Percentiles rank a stretch among this genome's conserved stretches.
phyloP scores from a whole-genome alignment of 2,888 invertebrate genomes.

The Zonitis immaculata region DNA sequence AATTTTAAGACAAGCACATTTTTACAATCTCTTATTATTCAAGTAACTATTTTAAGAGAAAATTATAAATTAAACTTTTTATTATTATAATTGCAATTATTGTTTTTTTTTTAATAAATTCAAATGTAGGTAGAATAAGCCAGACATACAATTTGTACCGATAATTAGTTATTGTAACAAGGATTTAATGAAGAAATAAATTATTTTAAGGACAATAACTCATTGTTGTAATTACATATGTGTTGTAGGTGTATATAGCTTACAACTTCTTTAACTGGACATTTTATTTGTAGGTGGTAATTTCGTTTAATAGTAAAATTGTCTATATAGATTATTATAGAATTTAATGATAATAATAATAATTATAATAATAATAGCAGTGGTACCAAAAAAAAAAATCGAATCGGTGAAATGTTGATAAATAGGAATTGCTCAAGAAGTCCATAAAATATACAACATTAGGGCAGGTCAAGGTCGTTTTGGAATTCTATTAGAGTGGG shows the following conservation, averaged over 20 bases:
- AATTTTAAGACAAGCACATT: background rate
- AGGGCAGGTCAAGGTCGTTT: constrained; percentile 35
- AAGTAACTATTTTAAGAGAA: too few species aligned
- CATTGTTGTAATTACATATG: background rate
- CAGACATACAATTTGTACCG: background rate
- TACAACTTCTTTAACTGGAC: background rate
- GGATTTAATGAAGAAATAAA: constrained; percentile 1
- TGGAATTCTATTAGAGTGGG: constrained; percentile 25
- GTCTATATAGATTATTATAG: too few species aligned
- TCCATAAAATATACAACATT: constrained; percentile 24
- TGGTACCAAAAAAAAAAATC: too few species aligned
- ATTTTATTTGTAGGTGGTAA: background rate
- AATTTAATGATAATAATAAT: too few species aligned
- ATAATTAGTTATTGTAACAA: background rate
- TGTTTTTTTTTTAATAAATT: background rate
- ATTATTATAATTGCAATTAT: background rate
- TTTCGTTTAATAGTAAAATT: background rate
- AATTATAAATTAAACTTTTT: too few species aligned
- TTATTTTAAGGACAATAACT: background rate
- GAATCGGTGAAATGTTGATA: constrained; percentile 11
- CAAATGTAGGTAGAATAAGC: background rate
- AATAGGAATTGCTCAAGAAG: constrained; percentile 12
- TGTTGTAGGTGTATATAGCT: background rate
- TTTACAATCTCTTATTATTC: background rate
- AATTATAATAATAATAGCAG: too few species aligned